A percentile compares a stretch with the other conserved stretches of the same genome.
Evolutionary conservation across 2,888 invertebrate species (phyloP).

Genomic region (Apotomis capreana): DNA sequence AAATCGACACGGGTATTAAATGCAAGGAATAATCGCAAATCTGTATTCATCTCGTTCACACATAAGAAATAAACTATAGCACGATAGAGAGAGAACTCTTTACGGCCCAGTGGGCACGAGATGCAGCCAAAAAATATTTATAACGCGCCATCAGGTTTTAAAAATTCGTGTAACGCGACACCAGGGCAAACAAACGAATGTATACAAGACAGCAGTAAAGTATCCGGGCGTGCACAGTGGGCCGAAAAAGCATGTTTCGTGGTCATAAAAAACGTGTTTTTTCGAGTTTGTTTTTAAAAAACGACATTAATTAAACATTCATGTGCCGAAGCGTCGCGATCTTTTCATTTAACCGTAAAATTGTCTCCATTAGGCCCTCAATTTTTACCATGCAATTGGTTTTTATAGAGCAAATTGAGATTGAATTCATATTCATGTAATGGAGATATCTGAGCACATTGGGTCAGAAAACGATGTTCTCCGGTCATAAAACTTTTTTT

Average conservation of each 20-base stretch:
- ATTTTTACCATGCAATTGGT: background rate
- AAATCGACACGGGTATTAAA: constrained; percentile 68
- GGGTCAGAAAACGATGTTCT: constrained; percentile 53
- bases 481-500: constrained; percentile 46
- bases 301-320: constrained; percentile 19
- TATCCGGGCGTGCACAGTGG: constrained; percentile 63
- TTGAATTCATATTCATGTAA: constrained; percentile 14
- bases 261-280: constrained; percentile 45
- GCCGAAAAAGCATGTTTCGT: constrained; percentile 50
- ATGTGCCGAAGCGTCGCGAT: constrained; percentile 10
- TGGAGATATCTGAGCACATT: constrained; percentile 55
- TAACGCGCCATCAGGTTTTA: constrained; percentile 78
- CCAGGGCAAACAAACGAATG: constrained; percentile 65
- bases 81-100: constrained; percentile 54
- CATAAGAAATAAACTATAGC: constrained; percentile 44
- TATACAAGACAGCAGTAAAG: constrained; percentile 60
- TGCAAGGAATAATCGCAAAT: constrained; percentile 61
- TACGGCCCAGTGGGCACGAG: constrained; percentile 62
- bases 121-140: constrained; percentile 76
- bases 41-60: constrained; percentile 53
- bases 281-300: constrained; percentile 10
- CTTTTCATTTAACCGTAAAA: constrained; percentile 9
- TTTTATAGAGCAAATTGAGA: constrained; percentile 15
- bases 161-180: constrained; percentile 76
- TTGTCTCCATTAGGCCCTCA: constrained; percentile 1